phyloP scores from a whole-genome alignment of 2,888 invertebrate species.

The Tillus elongatus region DNA sequence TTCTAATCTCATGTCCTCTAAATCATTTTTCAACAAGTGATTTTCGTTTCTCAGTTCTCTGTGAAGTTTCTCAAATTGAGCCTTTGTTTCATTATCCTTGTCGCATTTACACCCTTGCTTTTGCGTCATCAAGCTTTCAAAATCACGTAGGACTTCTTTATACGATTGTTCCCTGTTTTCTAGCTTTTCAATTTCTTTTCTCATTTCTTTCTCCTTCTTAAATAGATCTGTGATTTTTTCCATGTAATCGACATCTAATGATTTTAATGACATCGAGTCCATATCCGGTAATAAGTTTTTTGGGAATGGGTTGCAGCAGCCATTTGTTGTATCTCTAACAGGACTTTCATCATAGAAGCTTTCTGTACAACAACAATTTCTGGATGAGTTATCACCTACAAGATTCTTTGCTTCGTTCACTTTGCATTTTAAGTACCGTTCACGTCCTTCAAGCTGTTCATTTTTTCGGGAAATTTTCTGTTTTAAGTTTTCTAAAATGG shows the following conservation, averaged over 20 bases:
- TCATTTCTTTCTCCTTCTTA: constrained; percentile 50
- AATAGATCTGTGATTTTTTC: constrained; percentile 46
- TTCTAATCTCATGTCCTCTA: constrained; percentile 34
- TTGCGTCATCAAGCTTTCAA: constrained; percentile 8
- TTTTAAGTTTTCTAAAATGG: too few relatives aligned
- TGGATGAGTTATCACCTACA: too few relatives aligned
- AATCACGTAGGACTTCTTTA: constrained; percentile 36
- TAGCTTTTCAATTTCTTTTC: constrained; percentile 52
- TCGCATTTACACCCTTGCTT: constrained; percentile 8
- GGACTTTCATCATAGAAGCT: too few relatives aligned
- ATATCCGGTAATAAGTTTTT: too few relatives aligned
- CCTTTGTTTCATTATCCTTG: constrained; percentile 11
- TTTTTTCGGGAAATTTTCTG: too few relatives aligned
- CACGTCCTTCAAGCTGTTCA: too few relatives aligned
- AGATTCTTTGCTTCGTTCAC: too few relatives aligned
- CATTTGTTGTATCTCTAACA: too few relatives aligned
- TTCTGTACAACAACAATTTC: too few relatives aligned
- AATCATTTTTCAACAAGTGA: constrained; percentile 30
- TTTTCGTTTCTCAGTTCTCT: constrained; percentile 32
- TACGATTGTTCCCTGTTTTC: constrained; percentile 59
- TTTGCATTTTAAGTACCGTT: too few relatives aligned
- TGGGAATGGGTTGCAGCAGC: too few relatives aligned
- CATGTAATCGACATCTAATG: constrained; percentile 40
- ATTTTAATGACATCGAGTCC: constrained; percentile 19
- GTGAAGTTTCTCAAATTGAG: constrained; percentile 24